These are phyloP conservation scores for Coreoperca whiteheadi DNA, from an alignment of 2,113 vertebrate species.

Conservation along the genomic window DNA sequence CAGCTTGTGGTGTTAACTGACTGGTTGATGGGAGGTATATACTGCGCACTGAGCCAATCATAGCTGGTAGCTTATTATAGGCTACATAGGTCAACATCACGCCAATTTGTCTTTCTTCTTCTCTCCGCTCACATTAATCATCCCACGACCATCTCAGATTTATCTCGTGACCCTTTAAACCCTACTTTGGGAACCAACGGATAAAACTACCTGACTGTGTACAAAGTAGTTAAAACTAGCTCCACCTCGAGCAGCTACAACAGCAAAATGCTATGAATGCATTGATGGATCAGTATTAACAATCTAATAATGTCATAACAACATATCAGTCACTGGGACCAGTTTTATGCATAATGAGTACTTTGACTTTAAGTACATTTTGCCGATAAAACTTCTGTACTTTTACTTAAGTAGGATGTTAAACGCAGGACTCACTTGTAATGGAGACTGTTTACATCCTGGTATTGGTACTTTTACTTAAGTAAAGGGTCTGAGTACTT, in stretches of 20 bases:
- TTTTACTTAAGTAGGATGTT: too few relatives aligned
- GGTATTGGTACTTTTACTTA: not conserved
- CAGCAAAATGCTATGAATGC: too few relatives aligned
- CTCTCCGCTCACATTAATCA: not conserved
- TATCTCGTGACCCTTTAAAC: not conserved
- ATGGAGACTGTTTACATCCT: not conserved
- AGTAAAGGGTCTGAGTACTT: not conserved
- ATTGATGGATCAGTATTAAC: not conserved
- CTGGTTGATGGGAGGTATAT: too few relatives aligned
- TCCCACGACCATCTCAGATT: not conserved
- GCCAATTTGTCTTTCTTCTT: too few relatives aligned
- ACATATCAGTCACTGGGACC: not conserved
- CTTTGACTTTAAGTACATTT: not conserved
- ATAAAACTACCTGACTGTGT: not conserved
- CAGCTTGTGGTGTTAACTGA: too few relatives aligned
- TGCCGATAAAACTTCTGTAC: not conserved
- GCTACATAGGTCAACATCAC: too few relatives aligned
- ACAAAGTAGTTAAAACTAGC: too few relatives aligned
- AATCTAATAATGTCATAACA: not conserved
- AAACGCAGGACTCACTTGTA: too few relatives aligned
- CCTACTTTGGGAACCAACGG: not conserved
- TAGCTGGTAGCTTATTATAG: too few relatives aligned
- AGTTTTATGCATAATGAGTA: not conserved
- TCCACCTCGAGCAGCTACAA: too few relatives aligned
- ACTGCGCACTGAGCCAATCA: too few relatives aligned